phyloP scores from a whole-genome alignment of 2,888 invertebrate genomes.

The Caenorhabditis virilis region DNA sequence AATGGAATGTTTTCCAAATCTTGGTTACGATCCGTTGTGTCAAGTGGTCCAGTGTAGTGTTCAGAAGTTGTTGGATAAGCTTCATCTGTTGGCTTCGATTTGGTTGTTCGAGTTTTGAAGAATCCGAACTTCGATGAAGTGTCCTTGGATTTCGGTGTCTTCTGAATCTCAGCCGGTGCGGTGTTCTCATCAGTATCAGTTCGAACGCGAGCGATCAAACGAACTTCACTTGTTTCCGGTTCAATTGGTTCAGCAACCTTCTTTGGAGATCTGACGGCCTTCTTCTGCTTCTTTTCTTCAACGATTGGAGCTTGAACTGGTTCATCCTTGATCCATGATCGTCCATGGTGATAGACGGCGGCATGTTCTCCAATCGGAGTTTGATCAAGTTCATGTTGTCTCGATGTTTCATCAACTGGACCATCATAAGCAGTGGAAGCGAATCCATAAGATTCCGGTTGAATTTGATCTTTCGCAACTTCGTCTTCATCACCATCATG shows the following conservation, averaged over 20 bases:
- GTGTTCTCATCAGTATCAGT: slow-evolving; percentile 1
- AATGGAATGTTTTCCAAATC: slow-evolving; percentile 30
- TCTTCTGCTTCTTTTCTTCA: too few species aligned
- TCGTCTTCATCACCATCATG: neutral
- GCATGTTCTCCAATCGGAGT: slow-evolving; percentile 14
- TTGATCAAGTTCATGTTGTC: slow-evolving; percentile 14
- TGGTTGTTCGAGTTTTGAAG: too few species aligned
- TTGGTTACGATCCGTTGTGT: slow-evolving; percentile 7
- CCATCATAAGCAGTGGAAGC: slow-evolving; percentile 11
- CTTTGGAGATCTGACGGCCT: neutral
- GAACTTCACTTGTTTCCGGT: slow-evolving; percentile 6
- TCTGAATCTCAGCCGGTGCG: slow-evolving; percentile 10
- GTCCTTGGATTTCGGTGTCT: slow-evolving; percentile 10
- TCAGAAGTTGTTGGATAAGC: slow-evolving; percentile 4
- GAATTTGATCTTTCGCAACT: too few species aligned
- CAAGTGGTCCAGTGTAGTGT: slow-evolving; percentile 24
- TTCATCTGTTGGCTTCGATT: neutral
- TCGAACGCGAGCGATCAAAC: slow-evolving; percentile 9
- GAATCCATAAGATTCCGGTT: slow-evolving; percentile 12
- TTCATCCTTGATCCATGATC: slow-evolving; percentile 24
- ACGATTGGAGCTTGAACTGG: too few species aligned
- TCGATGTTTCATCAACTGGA: slow-evolving; percentile 20
- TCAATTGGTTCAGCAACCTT: slow-evolving; percentile 7
- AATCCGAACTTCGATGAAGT: slow-evolving; percentile 9
- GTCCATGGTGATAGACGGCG: slow-evolving; percentile 19